Conservation (phyloP, 1,140 invertebrate genomes). For the Drosophila rhopaloa region DNA sequence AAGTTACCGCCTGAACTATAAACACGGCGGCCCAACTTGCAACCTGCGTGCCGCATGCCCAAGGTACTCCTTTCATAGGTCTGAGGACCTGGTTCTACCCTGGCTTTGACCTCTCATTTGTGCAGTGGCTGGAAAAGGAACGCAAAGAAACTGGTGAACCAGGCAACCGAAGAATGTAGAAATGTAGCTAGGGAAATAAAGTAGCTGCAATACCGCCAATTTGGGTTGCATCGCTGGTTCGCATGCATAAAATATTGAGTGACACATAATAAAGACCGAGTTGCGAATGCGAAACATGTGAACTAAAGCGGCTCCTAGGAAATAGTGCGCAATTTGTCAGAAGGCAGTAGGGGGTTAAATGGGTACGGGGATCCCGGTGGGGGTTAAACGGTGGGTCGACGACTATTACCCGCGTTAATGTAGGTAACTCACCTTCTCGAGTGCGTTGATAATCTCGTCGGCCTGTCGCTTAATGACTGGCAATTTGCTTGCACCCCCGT, state of each 20-base stretch:
- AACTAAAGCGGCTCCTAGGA: constrained; percentile 8
- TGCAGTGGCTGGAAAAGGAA: constrained; percentile 25
- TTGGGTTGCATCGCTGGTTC: constrained; percentile 31
- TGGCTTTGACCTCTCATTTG: constrained; percentile 7
- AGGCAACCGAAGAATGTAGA: constrained; percentile 3
- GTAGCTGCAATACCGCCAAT: constrained; percentile 42
- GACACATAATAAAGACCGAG: constrained; percentile 28
- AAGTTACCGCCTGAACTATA: constrained; percentile 30
- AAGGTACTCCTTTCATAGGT: constrained; percentile 3
- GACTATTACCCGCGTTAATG: constrained; percentile 43
- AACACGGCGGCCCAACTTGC: constrained; percentile 22
- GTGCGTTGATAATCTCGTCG: constrained; percentile 19
- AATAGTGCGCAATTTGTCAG: constrained; percentile 16
- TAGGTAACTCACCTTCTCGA: constrained; percentile 14
- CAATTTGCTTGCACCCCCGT: constrained; percentile 26
- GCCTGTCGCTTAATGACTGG: constrained; percentile 22
- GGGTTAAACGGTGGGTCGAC: neutral
- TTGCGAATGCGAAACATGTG: constrained; percentile 23
- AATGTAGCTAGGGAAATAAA: constrained; percentile 1
- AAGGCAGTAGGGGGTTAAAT: neutral
- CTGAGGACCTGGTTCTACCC: constrained; percentile 9
- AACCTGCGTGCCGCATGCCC: constrained; percentile 27
- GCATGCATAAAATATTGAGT: constrained; percentile 47
- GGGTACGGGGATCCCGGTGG: neutral
- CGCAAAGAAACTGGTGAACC: constrained; percentile 8